Percentiles rank a stretch among this genome's conserved stretches.
Conservation (phyloP, 1,140 invertebrate species). For the Drosophila navojoa region DNA sequence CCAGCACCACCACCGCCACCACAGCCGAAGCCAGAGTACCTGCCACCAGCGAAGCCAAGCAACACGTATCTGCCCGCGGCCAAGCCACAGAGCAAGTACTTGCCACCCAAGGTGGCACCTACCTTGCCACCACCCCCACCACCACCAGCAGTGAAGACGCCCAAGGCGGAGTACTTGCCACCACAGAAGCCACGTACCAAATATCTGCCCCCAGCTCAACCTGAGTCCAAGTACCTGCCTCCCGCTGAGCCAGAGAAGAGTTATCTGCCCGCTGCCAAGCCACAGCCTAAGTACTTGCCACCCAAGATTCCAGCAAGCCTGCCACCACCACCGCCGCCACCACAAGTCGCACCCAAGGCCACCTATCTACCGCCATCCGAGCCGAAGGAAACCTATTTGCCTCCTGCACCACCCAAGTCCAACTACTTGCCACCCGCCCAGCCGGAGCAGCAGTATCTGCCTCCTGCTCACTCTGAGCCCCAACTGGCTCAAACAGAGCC, state of each 20-base stretch:
- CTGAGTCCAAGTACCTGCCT: slow-evolving; percentile 42
- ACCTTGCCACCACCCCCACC: slow-evolving; percentile 63
- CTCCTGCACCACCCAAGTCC: slow-evolving; percentile 42
- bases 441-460: slow-evolving; percentile 38
- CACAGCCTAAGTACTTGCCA: slow-evolving; percentile 39
- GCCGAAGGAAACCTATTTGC: slow-evolving; percentile 38
- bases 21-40: slow-evolving; percentile 26
- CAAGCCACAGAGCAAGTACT: slow-evolving; percentile 45
- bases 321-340: slow-evolving; percentile 32
- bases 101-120: slow-evolving; percentile 65
- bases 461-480: slow-evolving; percentile 33
- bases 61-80: slow-evolving; percentile 46
- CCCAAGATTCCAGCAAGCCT: slow-evolving; percentile 31
- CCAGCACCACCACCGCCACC: slow-evolving; percentile 62
- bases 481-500: slow-evolving; percentile 13
- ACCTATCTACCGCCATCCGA: slow-evolving; percentile 40
- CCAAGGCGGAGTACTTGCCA: slow-evolving; percentile 43
- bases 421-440: slow-evolving; percentile 53
- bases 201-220: slow-evolving; percentile 39
- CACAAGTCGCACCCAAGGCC: slow-evolving; percentile 6
- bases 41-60: slow-evolving; percentile 42
- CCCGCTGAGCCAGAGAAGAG: slow-evolving; percentile 23
- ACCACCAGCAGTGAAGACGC: slow-evolving; percentile 35
- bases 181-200: slow-evolving; percentile 45
- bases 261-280: slow-evolving; percentile 39